Conservation (phyloP, 2,113 vertebrate genomes). For the Nothocercus julius region DNA sequence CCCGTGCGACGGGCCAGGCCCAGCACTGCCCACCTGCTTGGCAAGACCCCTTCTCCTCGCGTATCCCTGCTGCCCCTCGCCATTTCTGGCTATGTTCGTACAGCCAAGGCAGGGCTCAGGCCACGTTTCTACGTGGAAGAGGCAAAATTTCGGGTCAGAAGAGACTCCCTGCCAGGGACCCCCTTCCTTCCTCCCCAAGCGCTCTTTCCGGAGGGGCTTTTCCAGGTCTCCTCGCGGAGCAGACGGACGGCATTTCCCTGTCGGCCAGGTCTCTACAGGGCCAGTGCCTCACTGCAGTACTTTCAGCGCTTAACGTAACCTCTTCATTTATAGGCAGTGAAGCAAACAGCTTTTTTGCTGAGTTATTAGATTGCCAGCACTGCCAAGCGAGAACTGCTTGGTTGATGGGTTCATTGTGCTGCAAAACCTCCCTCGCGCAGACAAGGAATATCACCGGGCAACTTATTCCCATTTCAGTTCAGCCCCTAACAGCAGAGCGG, state of each 20-base stretch:
- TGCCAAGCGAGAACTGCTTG: background rate
- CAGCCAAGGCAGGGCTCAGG: background rate
- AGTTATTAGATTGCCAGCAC: background rate
- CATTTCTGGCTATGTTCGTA: background rate
- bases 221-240: background rate
- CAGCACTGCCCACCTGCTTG: background rate
- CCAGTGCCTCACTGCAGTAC: background rate
- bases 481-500: background rate
- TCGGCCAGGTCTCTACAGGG: background rate
- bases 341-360: background rate
- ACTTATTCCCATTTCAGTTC: background rate
- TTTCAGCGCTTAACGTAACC: background rate
- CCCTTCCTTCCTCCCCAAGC: background rate
- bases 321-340: background rate
- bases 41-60: background rate
- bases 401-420: background rate
- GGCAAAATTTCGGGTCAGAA: background rate
- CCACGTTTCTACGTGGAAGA: background rate
- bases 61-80: background rate
- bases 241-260: background rate
- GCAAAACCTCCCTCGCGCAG: background rate
- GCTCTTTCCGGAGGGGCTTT: background rate
- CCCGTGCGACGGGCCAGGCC: background rate
- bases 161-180: background rate
- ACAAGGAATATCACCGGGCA: constrained; percentile 1